Base-by-base conservation (phyloP, 2,888 invertebrate species). In the Drepana falcataria region DNA sequence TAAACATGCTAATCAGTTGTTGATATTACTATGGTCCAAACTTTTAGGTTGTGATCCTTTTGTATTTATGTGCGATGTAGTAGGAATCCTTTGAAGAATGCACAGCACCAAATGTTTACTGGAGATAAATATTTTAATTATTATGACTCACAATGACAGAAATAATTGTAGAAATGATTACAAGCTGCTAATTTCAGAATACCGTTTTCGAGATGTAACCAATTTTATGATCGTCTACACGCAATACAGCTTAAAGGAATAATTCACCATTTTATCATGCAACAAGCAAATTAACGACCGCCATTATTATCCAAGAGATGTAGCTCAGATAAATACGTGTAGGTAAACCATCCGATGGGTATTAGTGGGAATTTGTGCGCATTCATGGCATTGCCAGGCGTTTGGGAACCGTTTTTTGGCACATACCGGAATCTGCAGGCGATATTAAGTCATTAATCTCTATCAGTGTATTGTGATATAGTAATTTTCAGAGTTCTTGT, bases 271-370 rank as follows among this genome's bases (percentile, higher is more conserved):
- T 51, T 51, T 40, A 51, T 58, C 63, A 69, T 66, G 69, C 70
- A 63, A 71, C 69, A 66, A 60, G 58, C 59, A 65, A 70, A 73
- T 75, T 74, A 73, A 60, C 54, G 56, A 60, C 63, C 49, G 40
- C 47, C 51, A 41, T 54, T 47, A 35, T 35, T 41, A 21, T 47
- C 41, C 47, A 51, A 53, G 49, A 40, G 51, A 40, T 51, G 41
- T 33, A 40, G 33, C 37, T 41, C 51, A 40, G 51, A 51, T 51
- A 40, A 51, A 37, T 37, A 51, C 41, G 40, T 33, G 51, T 51
- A 51, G 40, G 51, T 51, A 33, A 34, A 34, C 51, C 51, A 51
- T 40, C 51, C 41, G 40, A 40, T 40, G 41, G 51, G 40, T 40
- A 51, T 51, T 51, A 40, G 41, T 21, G 33, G 9, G 51, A 51